Conservation (phyloP, 2,113 vertebrate genomes). For the Petrocephalus microphthalmus region DNA sequence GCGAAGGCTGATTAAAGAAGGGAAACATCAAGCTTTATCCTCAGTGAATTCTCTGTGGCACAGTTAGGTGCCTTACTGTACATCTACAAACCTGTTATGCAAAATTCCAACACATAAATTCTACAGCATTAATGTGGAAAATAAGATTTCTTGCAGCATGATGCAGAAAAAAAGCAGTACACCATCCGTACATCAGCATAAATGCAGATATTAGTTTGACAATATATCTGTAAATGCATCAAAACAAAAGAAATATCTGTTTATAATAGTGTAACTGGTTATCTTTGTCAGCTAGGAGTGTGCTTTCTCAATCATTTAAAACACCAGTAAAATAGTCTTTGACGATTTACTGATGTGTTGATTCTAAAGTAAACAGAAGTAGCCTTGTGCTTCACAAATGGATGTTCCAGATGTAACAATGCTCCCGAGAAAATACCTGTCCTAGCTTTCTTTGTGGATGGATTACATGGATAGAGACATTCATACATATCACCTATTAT, state of each 20-base stretch:
- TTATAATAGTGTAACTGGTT: neutral
- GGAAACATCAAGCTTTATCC: neutral
- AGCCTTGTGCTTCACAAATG: constrained; percentile 7
- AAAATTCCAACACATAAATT: too few species aligned
- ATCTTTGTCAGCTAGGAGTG: neutral
- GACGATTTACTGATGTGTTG: constrained; percentile 11
- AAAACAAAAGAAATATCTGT: neutral
- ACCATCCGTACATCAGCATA: neutral
- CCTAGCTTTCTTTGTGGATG: neutral
- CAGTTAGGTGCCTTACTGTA: neutral
- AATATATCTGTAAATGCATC: neutral
- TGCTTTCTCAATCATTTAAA: neutral
- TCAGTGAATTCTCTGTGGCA: neutral
- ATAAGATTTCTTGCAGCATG: neutral
- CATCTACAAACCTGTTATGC: neutral
- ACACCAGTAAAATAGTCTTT: neutral
- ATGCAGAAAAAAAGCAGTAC: neutral
- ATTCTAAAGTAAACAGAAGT: constrained; percentile 5
- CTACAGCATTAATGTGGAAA: neutral
- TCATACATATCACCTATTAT: neutral
- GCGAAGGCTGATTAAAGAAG: constrained; percentile 19
- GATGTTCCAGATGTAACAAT: constrained; percentile 19
- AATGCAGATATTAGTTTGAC: neutral
- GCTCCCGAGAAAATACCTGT: neutral
- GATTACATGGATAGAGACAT: neutral